phyloP scores from a whole-genome alignment of 2,888 invertebrate species.

The Lepidocyrtinus sp. region DNA sequence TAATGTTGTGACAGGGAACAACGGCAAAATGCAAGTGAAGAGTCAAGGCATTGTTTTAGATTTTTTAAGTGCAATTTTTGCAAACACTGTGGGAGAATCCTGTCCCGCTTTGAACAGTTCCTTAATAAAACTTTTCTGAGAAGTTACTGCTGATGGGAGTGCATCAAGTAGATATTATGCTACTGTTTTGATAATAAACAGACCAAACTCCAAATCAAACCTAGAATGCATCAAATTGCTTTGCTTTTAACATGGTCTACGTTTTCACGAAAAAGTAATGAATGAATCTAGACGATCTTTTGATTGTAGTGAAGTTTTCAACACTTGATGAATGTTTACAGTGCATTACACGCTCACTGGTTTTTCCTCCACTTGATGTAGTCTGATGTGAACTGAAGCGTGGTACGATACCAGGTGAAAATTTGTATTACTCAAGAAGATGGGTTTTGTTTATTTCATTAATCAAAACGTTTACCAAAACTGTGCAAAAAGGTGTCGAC shows the following conservation, averaged over 20 bases:
- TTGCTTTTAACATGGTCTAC: not conserved
- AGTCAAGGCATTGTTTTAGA: not conserved
- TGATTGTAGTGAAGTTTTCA: slow-evolving; percentile 11
- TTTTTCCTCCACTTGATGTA: slow-evolving; percentile 26
- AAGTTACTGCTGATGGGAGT: too few relatives aligned
- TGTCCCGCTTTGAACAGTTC: slow-evolving; percentile 1
- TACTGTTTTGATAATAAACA: too few relatives aligned
- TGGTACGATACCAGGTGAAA: slow-evolving; percentile 8
- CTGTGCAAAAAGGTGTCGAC: slow-evolving; percentile 48
- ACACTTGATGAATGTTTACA: slow-evolving; percentile 56
- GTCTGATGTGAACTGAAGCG: slow-evolving; percentile 35
- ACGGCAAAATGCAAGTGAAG: slow-evolving; percentile 12
- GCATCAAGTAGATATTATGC: too few relatives aligned
- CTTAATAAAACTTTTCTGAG: not conserved
- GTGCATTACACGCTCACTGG: slow-evolving; percentile 59
- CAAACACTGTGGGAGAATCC: slow-evolving; percentile 11
- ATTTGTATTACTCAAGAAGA: not conserved
- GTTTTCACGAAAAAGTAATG: slow-evolving; percentile 33
- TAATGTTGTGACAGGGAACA: not conserved
- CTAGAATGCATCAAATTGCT: too few relatives aligned
- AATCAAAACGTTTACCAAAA: slow-evolving; percentile 10
- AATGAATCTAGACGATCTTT: slow-evolving; percentile 40
- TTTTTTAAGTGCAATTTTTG: not conserved
- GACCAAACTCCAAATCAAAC: too few relatives aligned
- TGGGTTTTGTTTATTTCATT: not conserved